These are phyloP conservation scores for Arrhopalites spinosus DNA, from an alignment of 2,888 invertebrate species.

Conservation along the genomic window DNA sequence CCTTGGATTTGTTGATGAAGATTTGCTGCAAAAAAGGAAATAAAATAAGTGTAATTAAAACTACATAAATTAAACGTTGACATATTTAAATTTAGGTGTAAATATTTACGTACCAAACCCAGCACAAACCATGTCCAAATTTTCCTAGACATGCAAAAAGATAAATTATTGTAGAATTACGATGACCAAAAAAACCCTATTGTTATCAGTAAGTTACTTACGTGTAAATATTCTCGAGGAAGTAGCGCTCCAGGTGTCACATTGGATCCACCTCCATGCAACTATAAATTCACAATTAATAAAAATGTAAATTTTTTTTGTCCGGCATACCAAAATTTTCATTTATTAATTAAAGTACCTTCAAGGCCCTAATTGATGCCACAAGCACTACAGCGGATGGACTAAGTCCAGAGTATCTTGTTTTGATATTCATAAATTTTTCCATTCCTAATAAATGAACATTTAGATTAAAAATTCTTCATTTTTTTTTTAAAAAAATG, in stretches of 20 bases:
- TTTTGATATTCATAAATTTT: constrained; percentile 97
- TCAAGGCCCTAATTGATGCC: constrained; percentile 89
- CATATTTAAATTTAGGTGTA: too few species aligned
- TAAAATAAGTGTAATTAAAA: too few species aligned
- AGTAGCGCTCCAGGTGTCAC: constrained; percentile 85
- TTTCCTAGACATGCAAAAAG: constrained; percentile 70
- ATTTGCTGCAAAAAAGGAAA: too few species aligned
- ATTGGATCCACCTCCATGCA: constrained; percentile 96
- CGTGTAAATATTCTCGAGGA: constrained; percentile 76
- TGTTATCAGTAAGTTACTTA: too few species aligned
- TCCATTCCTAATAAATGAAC: constrained; percentile 91
- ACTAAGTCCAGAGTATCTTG: constrained; percentile 79
- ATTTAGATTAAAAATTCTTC: not conserved
- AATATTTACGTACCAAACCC: too few species aligned
- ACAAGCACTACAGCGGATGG: constrained; percentile 93
- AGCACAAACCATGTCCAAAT: constrained; percentile 79
- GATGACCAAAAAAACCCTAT: too few species aligned
- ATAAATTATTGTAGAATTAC: too few species aligned
- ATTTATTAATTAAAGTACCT: too few species aligned
- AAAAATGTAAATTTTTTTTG: too few species aligned
- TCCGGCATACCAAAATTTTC: too few species aligned
- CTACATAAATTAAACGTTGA: too few species aligned
- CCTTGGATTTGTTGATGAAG: constrained; percentile 92
- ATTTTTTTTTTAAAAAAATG: not conserved
- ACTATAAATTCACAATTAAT: too few species aligned